Conservation (phyloP, 2,113 vertebrate species). For the Syngnathus typhle region DNA sequence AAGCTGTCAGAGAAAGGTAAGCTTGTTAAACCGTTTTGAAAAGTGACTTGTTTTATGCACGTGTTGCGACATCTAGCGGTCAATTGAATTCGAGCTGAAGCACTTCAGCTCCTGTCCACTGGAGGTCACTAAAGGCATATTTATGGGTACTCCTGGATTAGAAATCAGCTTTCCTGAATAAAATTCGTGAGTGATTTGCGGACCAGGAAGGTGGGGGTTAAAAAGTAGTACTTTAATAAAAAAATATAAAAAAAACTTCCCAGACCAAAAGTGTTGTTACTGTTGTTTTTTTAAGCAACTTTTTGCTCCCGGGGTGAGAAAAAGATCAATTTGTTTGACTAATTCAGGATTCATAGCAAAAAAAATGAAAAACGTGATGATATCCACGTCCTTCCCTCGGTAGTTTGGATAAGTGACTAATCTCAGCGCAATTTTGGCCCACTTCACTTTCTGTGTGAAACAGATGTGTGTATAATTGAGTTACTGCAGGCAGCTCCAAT, state of each 20-base stretch:
- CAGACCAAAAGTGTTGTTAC: too few relatives aligned
- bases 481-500: slow-evolving; percentile 43
- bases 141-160: neutral
- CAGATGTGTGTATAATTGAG: slow-evolving; percentile 49
- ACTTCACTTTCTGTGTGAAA: slow-evolving; percentile 7
- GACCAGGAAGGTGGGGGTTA: too few relatives aligned
- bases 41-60: neutral
- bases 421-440: neutral
- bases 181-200: too few relatives aligned
- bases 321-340: too few relatives aligned
- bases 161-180: too few relatives aligned
- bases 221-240: too few relatives aligned
- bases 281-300: too few relatives aligned
- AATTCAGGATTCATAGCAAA: neutral
- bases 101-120: neutral
- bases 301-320: too few relatives aligned
- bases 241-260: too few relatives aligned
- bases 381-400: neutral
- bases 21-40: neutral
- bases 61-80: neutral
- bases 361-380: neutral
- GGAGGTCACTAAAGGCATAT: neutral
- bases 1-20: too few relatives aligned
- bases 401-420: neutral
- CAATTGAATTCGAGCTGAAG: neutral